These are phyloP conservation scores for Marisa cornuarietis DNA, from an alignment of 1,140 invertebrate genomes.

Conservation along the genomic window DNA sequence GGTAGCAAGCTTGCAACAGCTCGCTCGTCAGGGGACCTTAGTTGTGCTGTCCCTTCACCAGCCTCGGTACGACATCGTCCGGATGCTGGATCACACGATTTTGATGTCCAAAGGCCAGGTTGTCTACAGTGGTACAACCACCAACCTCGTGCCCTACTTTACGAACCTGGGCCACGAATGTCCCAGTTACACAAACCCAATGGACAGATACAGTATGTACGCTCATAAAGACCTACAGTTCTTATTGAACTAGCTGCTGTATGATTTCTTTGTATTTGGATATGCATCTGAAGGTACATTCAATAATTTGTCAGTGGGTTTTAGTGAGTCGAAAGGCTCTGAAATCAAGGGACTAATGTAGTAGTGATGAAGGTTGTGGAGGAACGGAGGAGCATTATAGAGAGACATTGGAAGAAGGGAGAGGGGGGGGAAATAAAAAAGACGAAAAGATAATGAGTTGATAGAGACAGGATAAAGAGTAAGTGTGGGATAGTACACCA, in stretches of 20 bases:
- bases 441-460: neutral
- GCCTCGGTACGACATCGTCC: conserved; percentile 49
- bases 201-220: conserved; percentile 47
- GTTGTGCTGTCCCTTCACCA: conserved; percentile 52
- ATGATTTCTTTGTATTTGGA: neutral
- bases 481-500: neutral
- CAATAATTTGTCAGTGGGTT: neutral
- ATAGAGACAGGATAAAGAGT: neutral
- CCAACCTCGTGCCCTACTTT: conserved; percentile 46
- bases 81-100: conserved; percentile 42
- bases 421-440: no score
- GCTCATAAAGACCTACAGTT: neutral
- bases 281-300: neutral
- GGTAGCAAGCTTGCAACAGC: conserved; percentile 38
- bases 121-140: conserved; percentile 39
- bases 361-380: neutral
- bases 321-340: no score
- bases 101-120: conserved; percentile 47
- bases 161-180: conserved; percentile 43
- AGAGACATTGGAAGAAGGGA: neutral
- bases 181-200: conserved; percentile 45
- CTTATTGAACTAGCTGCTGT: neutral
- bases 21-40: conserved; percentile 43
- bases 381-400: neutral
- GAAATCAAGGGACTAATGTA: neutral